Percentiles rank a stretch among this genome's conserved stretches.
Evolutionary conservation across 2,888 invertebrate genomes (phyloP).

Genomic region (Pelosia muscerda): DNA sequence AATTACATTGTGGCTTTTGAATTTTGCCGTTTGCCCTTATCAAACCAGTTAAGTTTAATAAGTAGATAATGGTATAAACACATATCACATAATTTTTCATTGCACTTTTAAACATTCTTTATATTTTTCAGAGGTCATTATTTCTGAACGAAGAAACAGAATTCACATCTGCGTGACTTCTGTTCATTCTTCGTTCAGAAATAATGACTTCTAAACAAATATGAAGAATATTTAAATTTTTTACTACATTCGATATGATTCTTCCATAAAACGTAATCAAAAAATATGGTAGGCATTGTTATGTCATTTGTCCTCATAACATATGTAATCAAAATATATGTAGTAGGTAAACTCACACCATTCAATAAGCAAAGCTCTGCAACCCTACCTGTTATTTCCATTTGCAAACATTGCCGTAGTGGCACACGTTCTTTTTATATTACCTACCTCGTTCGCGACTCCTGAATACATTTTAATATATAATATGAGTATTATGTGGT

Average conservation of each 20-base stretch:
- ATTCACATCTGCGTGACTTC: too few relatives aligned
- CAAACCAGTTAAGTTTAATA: too few relatives aligned
- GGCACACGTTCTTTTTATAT: background rate
- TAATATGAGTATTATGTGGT: constrained; percentile 1
- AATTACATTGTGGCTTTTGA: too few relatives aligned
- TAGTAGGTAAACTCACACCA: background rate
- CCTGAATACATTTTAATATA: constrained; percentile 11
- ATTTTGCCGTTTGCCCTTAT: too few relatives aligned
- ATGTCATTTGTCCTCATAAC: background rate
- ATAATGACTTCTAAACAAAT: background rate
- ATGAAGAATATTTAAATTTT: background rate
- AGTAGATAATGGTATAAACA: too few relatives aligned
- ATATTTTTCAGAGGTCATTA: too few relatives aligned
- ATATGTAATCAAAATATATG: background rate
- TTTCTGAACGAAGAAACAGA: too few relatives aligned
- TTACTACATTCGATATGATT: background rate
- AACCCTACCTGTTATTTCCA: background rate
- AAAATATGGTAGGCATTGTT: background rate
- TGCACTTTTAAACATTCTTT: too few relatives aligned
- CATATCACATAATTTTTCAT: too few relatives aligned
- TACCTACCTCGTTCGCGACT: constrained; percentile 9
- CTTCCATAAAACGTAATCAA: background rate
- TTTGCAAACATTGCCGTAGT: background rate
- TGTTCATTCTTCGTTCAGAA: too few relatives aligned
- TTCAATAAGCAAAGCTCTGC: constrained; percentile 4